Percentiles rank a stretch among this genome's conserved stretches.
These are phyloP conservation scores for Lochmaea capreae DNA, from an alignment of 2,888 invertebrate species.

Conservation along the genomic window DNA sequence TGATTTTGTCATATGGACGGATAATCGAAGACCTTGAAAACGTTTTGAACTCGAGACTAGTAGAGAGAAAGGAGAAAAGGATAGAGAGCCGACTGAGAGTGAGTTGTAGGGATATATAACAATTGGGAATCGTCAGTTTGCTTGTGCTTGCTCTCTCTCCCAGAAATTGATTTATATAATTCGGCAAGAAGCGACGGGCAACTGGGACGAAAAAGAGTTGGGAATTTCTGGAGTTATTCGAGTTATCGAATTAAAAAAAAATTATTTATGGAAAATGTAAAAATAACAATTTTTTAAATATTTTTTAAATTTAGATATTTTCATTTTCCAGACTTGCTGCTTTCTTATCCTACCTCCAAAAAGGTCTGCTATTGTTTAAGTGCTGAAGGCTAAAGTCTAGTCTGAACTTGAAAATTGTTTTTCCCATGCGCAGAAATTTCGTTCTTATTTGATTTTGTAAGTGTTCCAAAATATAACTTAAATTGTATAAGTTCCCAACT, in stretches of 20 bases:
- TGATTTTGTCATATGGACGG: slow-evolving; percentile 22
- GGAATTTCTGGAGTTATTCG: slow-evolving; percentile 6
- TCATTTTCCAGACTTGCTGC: too few species aligned
- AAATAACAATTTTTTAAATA: too few species aligned
- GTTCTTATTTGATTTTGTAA: not conserved
- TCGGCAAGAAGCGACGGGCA: slow-evolving; percentile 42
- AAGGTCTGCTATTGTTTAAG: too few species aligned
- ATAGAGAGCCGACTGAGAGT: slow-evolving; percentile 7
- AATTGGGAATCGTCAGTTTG: slow-evolving; percentile 34
- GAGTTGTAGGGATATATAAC: slow-evolving; percentile 25
- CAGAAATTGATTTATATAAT: slow-evolving; percentile 52
- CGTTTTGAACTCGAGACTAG: slow-evolving; percentile 27
- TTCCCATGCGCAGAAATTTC: not conserved
- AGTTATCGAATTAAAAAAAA: not conserved
- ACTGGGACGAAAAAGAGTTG: slow-evolving; percentile 37
- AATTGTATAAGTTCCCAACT: slow-evolving; percentile 10
- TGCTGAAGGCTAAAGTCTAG: too few species aligned
- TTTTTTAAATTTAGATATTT: too few species aligned
- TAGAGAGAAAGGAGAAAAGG: not conserved
- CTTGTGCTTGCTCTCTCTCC: slow-evolving; percentile 38
- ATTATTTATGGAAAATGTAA: not conserved
- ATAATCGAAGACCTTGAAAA: slow-evolving; percentile 38
- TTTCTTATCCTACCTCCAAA: too few species aligned
- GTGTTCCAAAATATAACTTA: slow-evolving; percentile 4
- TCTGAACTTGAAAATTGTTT: too few species aligned